Base-by-base conservation (phyloP, 2,113 vertebrate species). In the Calyptommatus sinebrachiatus region DNA sequence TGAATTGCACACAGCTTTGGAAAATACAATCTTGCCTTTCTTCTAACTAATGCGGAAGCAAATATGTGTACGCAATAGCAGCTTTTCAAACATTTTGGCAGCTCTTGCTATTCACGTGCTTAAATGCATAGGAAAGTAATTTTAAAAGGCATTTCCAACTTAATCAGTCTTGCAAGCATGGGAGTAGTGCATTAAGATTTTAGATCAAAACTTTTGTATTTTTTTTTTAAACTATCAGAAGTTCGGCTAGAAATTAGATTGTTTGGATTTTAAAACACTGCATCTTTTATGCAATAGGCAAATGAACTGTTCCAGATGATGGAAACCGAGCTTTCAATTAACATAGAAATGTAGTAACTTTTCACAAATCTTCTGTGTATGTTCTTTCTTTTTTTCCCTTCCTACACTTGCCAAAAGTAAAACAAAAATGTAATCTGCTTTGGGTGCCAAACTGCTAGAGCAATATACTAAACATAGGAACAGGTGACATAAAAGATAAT, bases 371-470 rank as follows among this genome's bases (percentile, higher is more conserved):
- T 6, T 21, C 65, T 57, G 53, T 57, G 53, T 57, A 18, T 18
- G 14, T 57, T 67, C 3, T 8, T 18, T 71, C 7, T 20, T 24
- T 71, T 35, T 29, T 26, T 69, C 79, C 80, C 46, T 11, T 63
- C 73, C 73, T 74, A 41, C 69, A 2, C 48, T 8, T 14, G 12
- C 48, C 48, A 14, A 41, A 5, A 41, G 35, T 41, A 88, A 77
- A 81, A 48, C n/a, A 46, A 76, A 66, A 76, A 78, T 61, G 73
- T 4, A 1, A 0, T 2, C 61, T 0, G 80, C 0, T 0, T 2
- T 62, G 68, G 0, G 83, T 89, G 92, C 90, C 92, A 85, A 87
- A 87, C 77, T 71, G 87, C 86, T 76, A 83, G 72, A 92, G 90
- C 91, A 90, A 91, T 90, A 91, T 88, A 84, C 76, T 78, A 0